phyloP scores from a whole-genome alignment of 1,140 invertebrate species.

The Pseudobourletiella spinata region DNA sequence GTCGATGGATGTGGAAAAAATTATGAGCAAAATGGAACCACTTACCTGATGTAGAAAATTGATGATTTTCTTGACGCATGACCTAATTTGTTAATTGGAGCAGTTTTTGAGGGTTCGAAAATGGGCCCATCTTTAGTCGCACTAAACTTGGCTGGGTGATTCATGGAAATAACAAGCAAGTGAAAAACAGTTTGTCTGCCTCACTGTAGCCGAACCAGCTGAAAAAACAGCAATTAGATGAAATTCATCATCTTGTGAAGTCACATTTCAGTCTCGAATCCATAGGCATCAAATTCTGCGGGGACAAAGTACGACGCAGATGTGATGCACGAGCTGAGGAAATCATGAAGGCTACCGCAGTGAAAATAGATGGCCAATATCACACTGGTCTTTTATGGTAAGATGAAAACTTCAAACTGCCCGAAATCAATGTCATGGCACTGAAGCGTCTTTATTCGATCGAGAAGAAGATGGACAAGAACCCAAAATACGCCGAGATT shows the following conservation, averaged over 20 bases:
- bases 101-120: not conserved
- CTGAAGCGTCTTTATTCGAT: not conserved
- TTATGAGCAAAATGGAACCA: not conserved
- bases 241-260: constrained; percentile 15
- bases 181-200: not conserved
- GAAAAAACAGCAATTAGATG: not conserved
- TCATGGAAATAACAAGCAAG: constrained; percentile 8
- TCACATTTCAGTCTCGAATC: constrained; percentile 8
- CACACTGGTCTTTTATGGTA: constrained; percentile 22
- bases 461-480: constrained; percentile 12
- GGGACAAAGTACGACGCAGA: not conserved
- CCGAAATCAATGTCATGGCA: not conserved
- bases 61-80: not conserved
- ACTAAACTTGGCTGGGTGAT: not conserved
- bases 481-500: not conserved
- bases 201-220: too few relatives aligned
- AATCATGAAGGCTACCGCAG: constrained; percentile 6
- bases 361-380: not conserved
- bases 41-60: not conserved
- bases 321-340: constrained; percentile 5
- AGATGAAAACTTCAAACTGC: not conserved
- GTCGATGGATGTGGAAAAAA: not conserved
- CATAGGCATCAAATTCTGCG: constrained; percentile 8
- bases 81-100: constrained; percentile 8
- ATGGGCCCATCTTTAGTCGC: not conserved